phyloP scores from a whole-genome alignment of 2,888 invertebrate species.

The Eugnorisma glareosa region DNA sequence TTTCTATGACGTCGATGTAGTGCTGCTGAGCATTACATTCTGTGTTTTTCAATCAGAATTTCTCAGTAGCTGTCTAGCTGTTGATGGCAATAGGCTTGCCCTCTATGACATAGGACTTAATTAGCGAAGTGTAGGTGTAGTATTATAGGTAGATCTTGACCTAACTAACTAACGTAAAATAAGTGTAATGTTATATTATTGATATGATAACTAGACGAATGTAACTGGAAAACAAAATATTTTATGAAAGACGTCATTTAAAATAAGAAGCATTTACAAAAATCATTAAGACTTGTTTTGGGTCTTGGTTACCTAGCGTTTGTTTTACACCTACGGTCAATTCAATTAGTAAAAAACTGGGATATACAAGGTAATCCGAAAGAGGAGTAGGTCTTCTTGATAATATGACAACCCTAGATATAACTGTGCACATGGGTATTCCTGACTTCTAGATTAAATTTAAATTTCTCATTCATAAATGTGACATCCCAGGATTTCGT shows the following conservation, averaged over 20 bases:
- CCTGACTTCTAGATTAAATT: constrained; percentile 42
- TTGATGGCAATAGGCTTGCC: neutral
- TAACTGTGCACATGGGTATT: constrained; percentile 8
- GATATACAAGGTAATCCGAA: neutral
- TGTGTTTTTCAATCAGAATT: neutral
- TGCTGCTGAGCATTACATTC: neutral
- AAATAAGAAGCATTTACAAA: neutral
- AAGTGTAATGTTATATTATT: neutral
- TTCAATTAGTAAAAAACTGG: neutral
- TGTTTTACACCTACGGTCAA: neutral
- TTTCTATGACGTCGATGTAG: neutral
- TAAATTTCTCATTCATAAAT: constrained; percentile 52
- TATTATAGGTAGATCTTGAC: neutral
- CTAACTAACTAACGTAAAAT: neutral
- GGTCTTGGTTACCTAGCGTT: neutral
- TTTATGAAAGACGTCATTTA: neutral
- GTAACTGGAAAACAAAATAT: neutral
- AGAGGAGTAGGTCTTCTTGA: neutral
- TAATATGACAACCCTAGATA: constrained; percentile 29
- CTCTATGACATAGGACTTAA: neutral
- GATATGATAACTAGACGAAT: neutral
- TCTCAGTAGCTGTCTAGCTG: neutral
- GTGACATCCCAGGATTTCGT: constrained; percentile 31
- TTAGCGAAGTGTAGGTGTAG: neutral
- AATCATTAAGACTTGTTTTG: neutral